A percentile compares a stretch with the other conserved stretches of the same genome.
Evolutionary conservation across 2,113 vertebrate genomes (phyloP).

Genomic region (Tachuris rubrigastra): DNA sequence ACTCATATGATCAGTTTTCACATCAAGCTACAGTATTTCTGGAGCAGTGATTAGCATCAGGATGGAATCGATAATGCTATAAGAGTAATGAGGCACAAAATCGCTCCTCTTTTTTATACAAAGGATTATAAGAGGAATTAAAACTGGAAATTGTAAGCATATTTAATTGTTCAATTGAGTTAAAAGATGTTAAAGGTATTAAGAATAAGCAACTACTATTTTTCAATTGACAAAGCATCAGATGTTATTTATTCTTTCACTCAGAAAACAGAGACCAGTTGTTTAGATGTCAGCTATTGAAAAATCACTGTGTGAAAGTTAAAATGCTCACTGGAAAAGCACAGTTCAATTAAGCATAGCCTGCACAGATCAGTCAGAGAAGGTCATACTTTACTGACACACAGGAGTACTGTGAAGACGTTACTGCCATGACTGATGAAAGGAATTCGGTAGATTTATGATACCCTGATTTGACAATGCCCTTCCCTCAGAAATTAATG

Average conservation of each 20-base stretch:
- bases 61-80: neutral
- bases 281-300: neutral
- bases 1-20: neutral
- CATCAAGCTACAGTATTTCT: neutral
- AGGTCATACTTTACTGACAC: conserved; percentile 5
- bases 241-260: conserved; percentile 11
- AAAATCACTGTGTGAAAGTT: conserved; percentile 7
- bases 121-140: neutral
- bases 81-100: neutral
- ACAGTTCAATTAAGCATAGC: conserved; percentile 23
- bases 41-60: neutral
- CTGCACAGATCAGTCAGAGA: neutral
- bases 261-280: neutral
- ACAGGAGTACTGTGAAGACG: neutral
- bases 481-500: neutral
- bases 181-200: neutral
- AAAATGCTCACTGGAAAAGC: conserved; percentile 21
- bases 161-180: neutral
- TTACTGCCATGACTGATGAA: conserved; percentile 5
- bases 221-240: neutral
- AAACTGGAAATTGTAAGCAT: neutral
- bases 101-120: neutral
- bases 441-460: conserved; percentile 21
- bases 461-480: neutral
- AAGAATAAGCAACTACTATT: neutral